phyloP scores from a whole-genome alignment of 2,888 invertebrate species.

The Sycophila texana region DNA sequence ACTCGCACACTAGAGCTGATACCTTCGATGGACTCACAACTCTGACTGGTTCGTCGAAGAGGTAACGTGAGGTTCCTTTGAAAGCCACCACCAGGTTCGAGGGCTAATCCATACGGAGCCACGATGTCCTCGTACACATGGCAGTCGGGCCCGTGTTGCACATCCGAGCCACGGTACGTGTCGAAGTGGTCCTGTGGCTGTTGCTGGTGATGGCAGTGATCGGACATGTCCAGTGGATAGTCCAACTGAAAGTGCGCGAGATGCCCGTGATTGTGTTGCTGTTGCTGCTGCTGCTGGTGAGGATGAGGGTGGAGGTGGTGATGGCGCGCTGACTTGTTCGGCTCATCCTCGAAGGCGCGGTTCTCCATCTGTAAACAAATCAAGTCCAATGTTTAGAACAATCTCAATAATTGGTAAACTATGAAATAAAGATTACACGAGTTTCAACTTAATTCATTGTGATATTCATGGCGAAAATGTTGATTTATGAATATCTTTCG shows the following conservation, averaged over 20 bases:
- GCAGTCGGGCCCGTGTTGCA: slow-evolving; percentile 36
- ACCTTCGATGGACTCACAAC: slow-evolving; percentile 55
- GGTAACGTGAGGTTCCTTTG: slow-evolving; percentile 70
- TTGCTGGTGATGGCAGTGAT: slow-evolving; percentile 10
- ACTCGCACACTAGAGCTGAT: slow-evolving; percentile 66
- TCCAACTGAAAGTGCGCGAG: slow-evolving; percentile 11
- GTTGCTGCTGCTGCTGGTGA: slow-evolving; percentile 24
- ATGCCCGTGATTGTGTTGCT: slow-evolving; percentile 5
- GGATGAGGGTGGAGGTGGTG: slow-evolving; percentile 19
- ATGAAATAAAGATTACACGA: too few relatives aligned
- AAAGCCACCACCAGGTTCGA: slow-evolving; percentile 54
- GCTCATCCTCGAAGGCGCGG: slow-evolving; percentile 71
- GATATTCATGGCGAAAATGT: too few relatives aligned
- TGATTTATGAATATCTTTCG: too few relatives aligned
- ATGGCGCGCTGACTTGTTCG: slow-evolving; percentile 52
- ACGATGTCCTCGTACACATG: slow-evolving; percentile 72
- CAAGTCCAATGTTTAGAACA: not conserved
- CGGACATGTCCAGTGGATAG: slow-evolving; percentile 2
- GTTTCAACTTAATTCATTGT: too few relatives aligned
- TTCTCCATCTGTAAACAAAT: slow-evolving; percentile 70
- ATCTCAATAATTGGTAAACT: too few relatives aligned
- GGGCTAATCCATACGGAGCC: slow-evolving; percentile 46
- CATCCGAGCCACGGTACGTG: not conserved
- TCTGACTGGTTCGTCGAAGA: slow-evolving; percentile 59
- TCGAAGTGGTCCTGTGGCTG: not conserved